Evolutionary conservation across 1,140 invertebrate species (phyloP), one percentile per base, ranked within the genome.

Genomic region (Radopholus similis): DNA sequence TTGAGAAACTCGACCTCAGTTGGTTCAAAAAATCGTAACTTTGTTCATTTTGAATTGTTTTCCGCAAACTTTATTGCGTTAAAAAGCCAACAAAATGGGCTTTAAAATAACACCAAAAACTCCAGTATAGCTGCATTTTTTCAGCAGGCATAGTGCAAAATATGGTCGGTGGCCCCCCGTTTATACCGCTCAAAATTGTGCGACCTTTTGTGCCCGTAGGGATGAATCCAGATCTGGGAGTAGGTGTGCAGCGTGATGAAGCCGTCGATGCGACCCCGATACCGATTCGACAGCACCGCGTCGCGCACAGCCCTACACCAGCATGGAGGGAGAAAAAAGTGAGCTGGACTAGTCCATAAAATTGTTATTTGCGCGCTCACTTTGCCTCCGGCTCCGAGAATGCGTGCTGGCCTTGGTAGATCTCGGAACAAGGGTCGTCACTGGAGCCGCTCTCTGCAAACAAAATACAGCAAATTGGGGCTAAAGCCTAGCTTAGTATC

Each of bases 221-320:
- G 77, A 66, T 81, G 81, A 55, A 81, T 83, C 81, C 81, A 81
- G n/a, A 81, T 78, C 56, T 81, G 79, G 15, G 81, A 79, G 56
- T 81, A 81, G 2, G 81, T 83, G 57, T 81, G 79, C n/a, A 81
- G 64, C n/a, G 79, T 81, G 49, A 81, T 66, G 58, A 71, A 81
- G 8, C 58, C 79, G 60, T 81, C 79, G 28, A 83, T 75, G 54
- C 78, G 55, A 40, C 76, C 76, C 18, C 62, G 40, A 53, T 81
- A 82, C 30, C 73, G 66, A 28, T 66, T 77, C 15, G 81, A 81
- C 5, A 81, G 35, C 4, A 81, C 51, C 6, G 74, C 76, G 56
- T 81, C 80, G 34, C 79, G 34, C 13, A 81, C 75, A 4, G 78
- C 70, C 58, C 68, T 70, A 30, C 18, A 64, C n/a, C 18, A 64